A percentile compares a stretch with the other conserved stretches of the same genome.
Evolutionary conservation across 2,113 vertebrate species (phyloP).

Genomic region (Corydoras maculifer): DNA sequence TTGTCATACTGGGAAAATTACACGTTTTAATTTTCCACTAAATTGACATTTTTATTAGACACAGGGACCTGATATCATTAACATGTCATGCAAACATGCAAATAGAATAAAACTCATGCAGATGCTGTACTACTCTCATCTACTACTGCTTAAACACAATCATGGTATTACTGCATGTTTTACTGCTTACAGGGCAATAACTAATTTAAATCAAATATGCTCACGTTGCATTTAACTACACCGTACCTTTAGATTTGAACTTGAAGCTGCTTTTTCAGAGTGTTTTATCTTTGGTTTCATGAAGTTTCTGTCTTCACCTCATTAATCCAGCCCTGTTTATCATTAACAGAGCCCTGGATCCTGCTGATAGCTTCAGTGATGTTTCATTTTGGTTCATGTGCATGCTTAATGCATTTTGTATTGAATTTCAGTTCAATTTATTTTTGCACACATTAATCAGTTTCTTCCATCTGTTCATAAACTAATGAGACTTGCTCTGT

Average conservation of each 20-base stretch:
- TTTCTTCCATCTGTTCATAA: constrained; percentile 21
- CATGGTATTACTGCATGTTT: too few species aligned
- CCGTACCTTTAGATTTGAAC: not conserved
- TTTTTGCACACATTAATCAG: constrained; percentile 39
- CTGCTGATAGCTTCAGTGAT: constrained; percentile 20
- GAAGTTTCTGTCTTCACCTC: not conserved
- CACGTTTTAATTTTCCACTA: too few species aligned
- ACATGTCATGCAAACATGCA: too few species aligned
- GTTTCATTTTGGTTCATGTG: constrained; percentile 57
- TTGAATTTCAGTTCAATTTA: constrained; percentile 62
- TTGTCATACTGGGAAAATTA: too few species aligned
- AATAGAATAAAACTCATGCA: too few species aligned
- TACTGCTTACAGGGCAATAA: not conserved
- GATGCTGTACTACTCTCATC: too few species aligned
- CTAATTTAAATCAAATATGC: not conserved
- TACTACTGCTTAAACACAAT: too few species aligned
- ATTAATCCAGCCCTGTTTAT: constrained; percentile 22
- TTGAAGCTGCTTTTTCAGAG: not conserved
- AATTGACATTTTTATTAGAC: too few species aligned
- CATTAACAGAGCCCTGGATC: constrained; percentile 22
- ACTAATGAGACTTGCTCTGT: constrained; percentile 9
- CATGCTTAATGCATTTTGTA: constrained; percentile 60
- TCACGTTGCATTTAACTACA: not conserved
- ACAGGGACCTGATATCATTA: too few species aligned
- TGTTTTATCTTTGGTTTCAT: not conserved